Percentiles rank a stretch among this genome's conserved stretches.
These are phyloP conservation scores for Cheilosia soror DNA, from an alignment of 2,888 invertebrate genomes.

Conservation along the genomic window DNA sequence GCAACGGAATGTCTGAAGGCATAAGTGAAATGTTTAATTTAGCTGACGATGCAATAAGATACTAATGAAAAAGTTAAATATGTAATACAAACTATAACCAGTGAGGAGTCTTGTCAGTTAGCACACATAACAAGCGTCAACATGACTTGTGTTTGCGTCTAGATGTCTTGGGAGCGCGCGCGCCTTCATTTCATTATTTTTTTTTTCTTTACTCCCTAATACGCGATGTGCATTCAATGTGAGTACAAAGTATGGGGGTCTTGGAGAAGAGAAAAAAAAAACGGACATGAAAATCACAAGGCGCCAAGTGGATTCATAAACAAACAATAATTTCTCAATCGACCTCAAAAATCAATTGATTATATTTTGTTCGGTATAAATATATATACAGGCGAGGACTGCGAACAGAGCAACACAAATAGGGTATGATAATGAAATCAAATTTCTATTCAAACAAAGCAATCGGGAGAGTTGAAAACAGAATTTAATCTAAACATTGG, in stretches of 20 bases:
- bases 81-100: conserved; percentile 57
- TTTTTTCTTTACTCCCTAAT: conserved; percentile 30
- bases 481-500: conserved; percentile 52
- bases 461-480: conserved; percentile 22
- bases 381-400: conserved; percentile 70
- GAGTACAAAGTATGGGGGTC: conserved; percentile 38
- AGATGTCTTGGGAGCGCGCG: conserved; percentile 57
- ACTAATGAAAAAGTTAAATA: conserved; percentile 80
- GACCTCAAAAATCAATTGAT: conserved; percentile 76
- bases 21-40: conserved; percentile 72
- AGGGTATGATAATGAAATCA: conserved; percentile 44
- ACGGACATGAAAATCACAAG: conserved; percentile 80
- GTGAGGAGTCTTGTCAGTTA: conserved; percentile 64
- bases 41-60: conserved; percentile 68
- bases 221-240: conserved; percentile 49
- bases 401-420: conserved; percentile 36
- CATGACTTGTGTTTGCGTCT: conserved; percentile 69
- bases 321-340: conserved; percentile 80
- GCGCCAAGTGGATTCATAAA: conserved; percentile 83
- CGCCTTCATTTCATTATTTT: conserved; percentile 16
- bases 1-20: conserved; percentile 24
- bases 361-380: conserved; percentile 68
- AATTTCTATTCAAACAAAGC: conserved; percentile 66
- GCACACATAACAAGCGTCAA: conserved; percentile 60
- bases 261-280: conserved; percentile 20